Conservation (phyloP, 2,888 invertebrate genomes). For the Hanleya hanleyi region DNA sequence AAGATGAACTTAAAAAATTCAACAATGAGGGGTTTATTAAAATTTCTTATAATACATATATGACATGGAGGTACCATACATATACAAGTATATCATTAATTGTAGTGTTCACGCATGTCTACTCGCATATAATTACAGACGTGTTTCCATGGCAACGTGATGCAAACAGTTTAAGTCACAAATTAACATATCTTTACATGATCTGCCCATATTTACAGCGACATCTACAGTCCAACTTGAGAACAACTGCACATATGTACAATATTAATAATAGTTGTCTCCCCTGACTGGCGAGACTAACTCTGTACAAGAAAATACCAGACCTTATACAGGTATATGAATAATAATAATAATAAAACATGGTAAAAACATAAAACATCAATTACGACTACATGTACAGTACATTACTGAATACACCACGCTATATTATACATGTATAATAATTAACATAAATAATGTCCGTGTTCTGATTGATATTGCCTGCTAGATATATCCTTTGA, state of each 20-base stretch:
- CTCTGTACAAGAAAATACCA: slow-evolving; percentile 3
- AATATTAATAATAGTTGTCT: not conserved
- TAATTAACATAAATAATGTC: too few relatives aligned
- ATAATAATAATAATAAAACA: not conserved
- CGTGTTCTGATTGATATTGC: too few relatives aligned
- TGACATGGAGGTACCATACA: slow-evolving; percentile 4
- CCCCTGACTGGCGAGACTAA: not conserved
- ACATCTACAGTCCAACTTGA: not conserved
- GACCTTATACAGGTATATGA: not conserved
- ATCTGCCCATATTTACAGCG: not conserved
- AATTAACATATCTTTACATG: not conserved
- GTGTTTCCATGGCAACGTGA: too few relatives aligned
- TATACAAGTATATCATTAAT: not conserved
- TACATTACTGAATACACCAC: not conserved
- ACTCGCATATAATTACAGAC: too few relatives aligned
- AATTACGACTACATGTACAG: too few relatives aligned
- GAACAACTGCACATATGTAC: slow-evolving; percentile 1
- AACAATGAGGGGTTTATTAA: slow-evolving; percentile 10
- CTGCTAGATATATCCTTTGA: too few relatives aligned
- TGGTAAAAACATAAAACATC: too few relatives aligned
- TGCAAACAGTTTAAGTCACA: too few relatives aligned
- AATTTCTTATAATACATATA: not conserved
- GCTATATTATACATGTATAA: too few relatives aligned
- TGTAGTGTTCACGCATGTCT: not conserved
- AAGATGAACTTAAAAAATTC: slow-evolving; percentile 10